These are phyloP conservation scores for Tichodroma muraria DNA, from an alignment of 2,113 vertebrate genomes.

Conservation along the genomic window DNA sequence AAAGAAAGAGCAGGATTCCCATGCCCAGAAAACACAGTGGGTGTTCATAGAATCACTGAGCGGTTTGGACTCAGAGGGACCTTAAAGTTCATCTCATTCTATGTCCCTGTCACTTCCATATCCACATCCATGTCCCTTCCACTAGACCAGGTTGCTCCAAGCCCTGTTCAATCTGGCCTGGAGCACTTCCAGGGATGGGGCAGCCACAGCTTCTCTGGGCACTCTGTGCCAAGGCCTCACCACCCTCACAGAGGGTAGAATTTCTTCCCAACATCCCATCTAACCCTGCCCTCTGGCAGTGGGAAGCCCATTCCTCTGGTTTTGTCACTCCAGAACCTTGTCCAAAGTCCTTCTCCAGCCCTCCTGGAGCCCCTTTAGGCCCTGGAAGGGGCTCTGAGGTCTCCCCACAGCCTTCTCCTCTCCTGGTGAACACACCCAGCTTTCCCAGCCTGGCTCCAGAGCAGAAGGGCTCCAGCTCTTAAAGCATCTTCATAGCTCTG, in stretches of 20 bases:
- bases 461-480: neutral
- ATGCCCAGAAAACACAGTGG: neutral
- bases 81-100: neutral
- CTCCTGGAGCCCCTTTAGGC: neutral
- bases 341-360: neutral
- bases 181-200: neutral
- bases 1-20: neutral
- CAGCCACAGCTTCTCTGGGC: neutral
- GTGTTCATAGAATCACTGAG: neutral
- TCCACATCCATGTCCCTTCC: neutral
- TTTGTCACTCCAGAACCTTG: neutral
- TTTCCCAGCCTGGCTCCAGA: neutral
- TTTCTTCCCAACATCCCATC: neutral
- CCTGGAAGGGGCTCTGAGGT: fast-evolving
- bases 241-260: neutral
- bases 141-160: neutral
- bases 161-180: neutral
- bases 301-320: neutral
- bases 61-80: neutral
- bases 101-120: neutral
- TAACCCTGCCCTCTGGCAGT: neutral
- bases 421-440: neutral
- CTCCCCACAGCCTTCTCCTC: neutral
- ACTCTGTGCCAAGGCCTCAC: neutral
- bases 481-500: neutral